Evolutionary conservation across 2,888 invertebrate species (phyloP).

Genomic region (Parapristionchus giblindavisi): DNA sequence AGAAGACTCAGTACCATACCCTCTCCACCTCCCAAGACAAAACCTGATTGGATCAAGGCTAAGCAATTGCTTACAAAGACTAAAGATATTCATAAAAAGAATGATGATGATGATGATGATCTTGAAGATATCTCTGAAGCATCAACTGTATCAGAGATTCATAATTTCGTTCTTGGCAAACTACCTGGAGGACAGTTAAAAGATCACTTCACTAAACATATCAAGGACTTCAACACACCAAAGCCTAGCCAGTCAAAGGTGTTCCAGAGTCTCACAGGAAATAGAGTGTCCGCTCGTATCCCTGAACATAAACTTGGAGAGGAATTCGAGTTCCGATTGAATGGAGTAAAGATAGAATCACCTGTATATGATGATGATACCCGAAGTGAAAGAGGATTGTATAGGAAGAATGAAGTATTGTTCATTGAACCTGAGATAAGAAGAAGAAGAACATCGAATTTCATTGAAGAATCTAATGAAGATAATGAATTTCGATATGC

Average conservation of each 20-base stretch:
- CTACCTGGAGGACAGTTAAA: constrained; percentile 63
- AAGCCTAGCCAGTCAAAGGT: too few relatives aligned
- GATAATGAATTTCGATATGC: too few relatives aligned
- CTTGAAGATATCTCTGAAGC: constrained; percentile 18
- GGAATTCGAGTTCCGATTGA: constrained; percentile 15
- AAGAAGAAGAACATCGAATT: too few relatives aligned
- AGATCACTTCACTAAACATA: constrained; percentile 55
- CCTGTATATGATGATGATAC: too few relatives aligned
- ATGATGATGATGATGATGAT: not conserved
- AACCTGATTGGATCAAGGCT: constrained; percentile 4
- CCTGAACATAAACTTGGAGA: not conserved
- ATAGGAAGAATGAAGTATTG: not conserved
- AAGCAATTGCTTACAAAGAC: not conserved
- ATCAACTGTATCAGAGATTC: constrained; percentile 50
- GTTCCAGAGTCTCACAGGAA: too few relatives aligned
- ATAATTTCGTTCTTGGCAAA: constrained; percentile 60
- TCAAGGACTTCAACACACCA: not conserved
- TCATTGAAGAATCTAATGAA: too few relatives aligned
- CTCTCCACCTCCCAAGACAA: not conserved
- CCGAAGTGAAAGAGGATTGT: too few relatives aligned
- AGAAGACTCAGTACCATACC: too few relatives aligned
- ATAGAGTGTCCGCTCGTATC: not conserved
- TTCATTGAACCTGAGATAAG: too few relatives aligned
- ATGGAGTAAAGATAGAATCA: too few relatives aligned
- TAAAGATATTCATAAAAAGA: not conserved